phyloP scores from a whole-genome alignment of 2,797 vertebrate genomes.

The Siniperca undulata region DNA sequence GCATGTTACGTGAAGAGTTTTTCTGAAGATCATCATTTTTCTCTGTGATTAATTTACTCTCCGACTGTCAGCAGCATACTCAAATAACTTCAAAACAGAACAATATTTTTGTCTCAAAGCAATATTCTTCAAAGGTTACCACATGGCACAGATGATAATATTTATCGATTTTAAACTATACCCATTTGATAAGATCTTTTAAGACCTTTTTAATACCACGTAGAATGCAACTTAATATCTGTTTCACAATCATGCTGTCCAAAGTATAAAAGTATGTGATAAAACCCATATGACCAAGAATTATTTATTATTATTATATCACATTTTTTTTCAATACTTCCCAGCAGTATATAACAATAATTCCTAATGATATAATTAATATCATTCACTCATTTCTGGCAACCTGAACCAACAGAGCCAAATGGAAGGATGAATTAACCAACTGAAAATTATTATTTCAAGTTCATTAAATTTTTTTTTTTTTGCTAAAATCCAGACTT shows the following conservation, averaged over 20 bases:
- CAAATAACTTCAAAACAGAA: slow-evolving; percentile 9
- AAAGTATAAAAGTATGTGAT: not conserved
- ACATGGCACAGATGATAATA: not conserved
- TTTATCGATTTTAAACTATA: not conserved
- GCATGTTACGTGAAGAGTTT: slow-evolving; percentile 13
- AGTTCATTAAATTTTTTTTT: not conserved
- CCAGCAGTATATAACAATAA: not conserved
- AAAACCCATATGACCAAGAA: not conserved
- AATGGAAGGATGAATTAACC: not conserved
- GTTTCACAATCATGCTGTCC: not conserved
- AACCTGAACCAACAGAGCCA: not conserved
- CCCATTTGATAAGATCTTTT: not conserved
- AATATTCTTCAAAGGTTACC: slow-evolving; percentile 13
- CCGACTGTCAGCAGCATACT: slow-evolving; percentile 20
- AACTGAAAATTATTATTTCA: not conserved
- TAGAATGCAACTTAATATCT: not conserved
- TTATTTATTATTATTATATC: not conserved
- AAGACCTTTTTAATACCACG: not conserved
- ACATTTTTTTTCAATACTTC: not conserved
- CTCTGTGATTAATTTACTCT: slow-evolving; percentile 38
- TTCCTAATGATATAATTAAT: not conserved
- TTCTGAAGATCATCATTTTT: slow-evolving; percentile 31
- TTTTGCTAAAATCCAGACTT: not conserved
- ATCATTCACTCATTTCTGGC: not conserved
- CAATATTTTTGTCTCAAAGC: slow-evolving; percentile 8